Percentiles rank a stretch among this genome's conserved stretches.
phyloP scores from a whole-genome alignment of 1,140 invertebrate species.

The Anagrus nilaparvatae region DNA sequence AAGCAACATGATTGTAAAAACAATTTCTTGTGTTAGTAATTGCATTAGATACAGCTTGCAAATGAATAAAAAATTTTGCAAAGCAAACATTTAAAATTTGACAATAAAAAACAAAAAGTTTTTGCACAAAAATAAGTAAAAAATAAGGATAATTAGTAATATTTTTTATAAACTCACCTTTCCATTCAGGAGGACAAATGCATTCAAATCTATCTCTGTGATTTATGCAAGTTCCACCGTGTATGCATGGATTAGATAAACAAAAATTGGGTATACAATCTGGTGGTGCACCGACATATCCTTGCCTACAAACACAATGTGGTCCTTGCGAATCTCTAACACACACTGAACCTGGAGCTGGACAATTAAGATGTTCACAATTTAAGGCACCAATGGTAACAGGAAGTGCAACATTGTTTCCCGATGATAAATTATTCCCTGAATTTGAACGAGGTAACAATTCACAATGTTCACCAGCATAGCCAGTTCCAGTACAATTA shows the following conservation, averaged over 20 bases:
- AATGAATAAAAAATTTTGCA: too few species aligned
- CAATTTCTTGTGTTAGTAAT: too few species aligned
- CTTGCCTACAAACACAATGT: slow-evolving; percentile 60
- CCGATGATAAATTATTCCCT: too few species aligned
- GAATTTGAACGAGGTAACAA: slow-evolving; percentile 16
- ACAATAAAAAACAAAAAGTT: not conserved
- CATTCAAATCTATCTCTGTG: slow-evolving; percentile 52
- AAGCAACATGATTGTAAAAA: not conserved
- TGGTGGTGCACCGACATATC: slow-evolving; percentile 58
- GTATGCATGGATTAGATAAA: slow-evolving; percentile 47
- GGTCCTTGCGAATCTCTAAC: slow-evolving; percentile 39
- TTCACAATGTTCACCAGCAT: slow-evolving; percentile 47
- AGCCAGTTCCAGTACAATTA: slow-evolving; percentile 45
- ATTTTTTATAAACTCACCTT: slow-evolving; percentile 40
- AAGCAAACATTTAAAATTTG: too few species aligned
- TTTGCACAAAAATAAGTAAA: not conserved
- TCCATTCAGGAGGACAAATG: slow-evolving; percentile 58
- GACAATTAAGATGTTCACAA: slow-evolving; percentile 44
- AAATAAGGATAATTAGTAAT: not conserved
- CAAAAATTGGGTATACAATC: slow-evolving; percentile 57
- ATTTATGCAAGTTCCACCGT: slow-evolving; percentile 49
- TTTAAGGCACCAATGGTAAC: not conserved
- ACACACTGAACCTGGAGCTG: slow-evolving; percentile 46
- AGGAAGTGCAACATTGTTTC: not conserved
- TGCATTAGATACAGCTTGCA: too few species aligned